Evolutionary conservation across 2,888 invertebrate genomes (phyloP).

Genomic region (Rotaria macrura): DNA sequence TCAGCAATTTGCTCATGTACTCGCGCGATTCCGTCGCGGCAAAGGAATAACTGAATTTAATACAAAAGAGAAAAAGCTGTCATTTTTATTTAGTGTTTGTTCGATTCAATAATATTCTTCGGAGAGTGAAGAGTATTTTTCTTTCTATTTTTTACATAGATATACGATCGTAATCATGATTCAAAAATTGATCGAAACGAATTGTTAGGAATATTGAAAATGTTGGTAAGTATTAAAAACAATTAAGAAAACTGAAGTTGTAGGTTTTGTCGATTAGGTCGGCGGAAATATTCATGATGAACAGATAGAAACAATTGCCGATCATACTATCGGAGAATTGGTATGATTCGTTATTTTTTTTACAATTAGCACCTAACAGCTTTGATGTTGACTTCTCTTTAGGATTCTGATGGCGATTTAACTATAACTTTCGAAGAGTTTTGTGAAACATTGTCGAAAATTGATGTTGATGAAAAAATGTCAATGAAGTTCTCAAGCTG

Average conservation of each 20-base stretch:
- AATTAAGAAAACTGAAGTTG: not conserved
- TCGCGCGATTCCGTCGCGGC: constrained; percentile 28
- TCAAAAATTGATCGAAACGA: constrained; percentile 28
- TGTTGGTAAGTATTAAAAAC: constrained; percentile 9
- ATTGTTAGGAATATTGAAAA: constrained; percentile 25
- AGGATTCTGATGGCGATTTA: constrained; percentile 28
- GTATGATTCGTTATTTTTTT: not conserved
- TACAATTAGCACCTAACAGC: not conserved
- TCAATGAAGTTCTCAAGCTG: constrained; percentile 33
- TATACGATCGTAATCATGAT: constrained; percentile 34
- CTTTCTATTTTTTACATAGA: not conserved
- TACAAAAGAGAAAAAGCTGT: constrained; percentile 30
- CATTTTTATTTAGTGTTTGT: constrained; percentile 27
- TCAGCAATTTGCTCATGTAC: constrained; percentile 25
- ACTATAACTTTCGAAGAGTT: constrained; percentile 33
- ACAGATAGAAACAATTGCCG: constrained; percentile 28
- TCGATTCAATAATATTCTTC: not conserved
- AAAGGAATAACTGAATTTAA: not conserved
- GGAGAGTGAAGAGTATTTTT: not conserved
- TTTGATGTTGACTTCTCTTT: not conserved
- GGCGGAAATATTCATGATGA: constrained; percentile 32
- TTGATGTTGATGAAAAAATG: constrained; percentile 34
- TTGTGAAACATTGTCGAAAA: constrained; percentile 25
- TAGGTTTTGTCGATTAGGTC: not conserved
- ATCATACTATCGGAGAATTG: constrained; percentile 25